Conservation (phyloP, 1,140 invertebrate species). For the Neocloeon triangulifer region DNA sequence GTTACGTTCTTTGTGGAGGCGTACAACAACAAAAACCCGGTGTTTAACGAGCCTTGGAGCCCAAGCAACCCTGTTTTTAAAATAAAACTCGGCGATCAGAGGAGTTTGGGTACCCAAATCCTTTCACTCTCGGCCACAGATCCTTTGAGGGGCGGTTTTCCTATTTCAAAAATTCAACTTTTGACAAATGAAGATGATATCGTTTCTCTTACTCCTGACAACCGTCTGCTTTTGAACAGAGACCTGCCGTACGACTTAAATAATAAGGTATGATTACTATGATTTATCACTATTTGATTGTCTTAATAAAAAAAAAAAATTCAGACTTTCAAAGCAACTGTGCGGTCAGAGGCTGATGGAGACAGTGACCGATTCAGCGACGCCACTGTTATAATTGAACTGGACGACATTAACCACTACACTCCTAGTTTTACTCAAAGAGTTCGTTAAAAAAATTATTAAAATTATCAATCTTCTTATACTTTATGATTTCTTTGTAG, state of each 20-base stretch:
- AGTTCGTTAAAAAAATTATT: conserved; percentile 14
- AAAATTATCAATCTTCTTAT: conserved; percentile 7
- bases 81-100: no score
- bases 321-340: no score
- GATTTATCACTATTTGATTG: no score
- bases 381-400: conserved; percentile 41
- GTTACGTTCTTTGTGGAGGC: conserved; percentile 32
- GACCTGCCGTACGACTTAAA: conserved; percentile 50
- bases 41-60: conserved; percentile 36
- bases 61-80: no score
- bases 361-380: conserved; percentile 35
- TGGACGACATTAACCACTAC: conserved; percentile 61
- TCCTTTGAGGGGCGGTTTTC: no score
- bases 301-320: no score
- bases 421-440: conserved; percentile 42
- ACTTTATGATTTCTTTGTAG: conserved; percentile 14
- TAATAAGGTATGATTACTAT: conserved; percentile 24
- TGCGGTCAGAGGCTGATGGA: conserved; percentile 40
- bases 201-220: conserved; percentile 4
- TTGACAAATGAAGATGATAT: no score
- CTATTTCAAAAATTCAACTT: no score
- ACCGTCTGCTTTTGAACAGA: conserved; percentile 41
- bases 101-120: no score
- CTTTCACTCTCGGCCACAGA: no score
- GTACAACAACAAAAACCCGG: conserved; percentile 52